A percentile compares a stretch with the other conserved stretches of the same genome.
phyloP scores from a whole-genome alignment of 2,113 vertebrate species.

The Burhinus bistriatus region DNA sequence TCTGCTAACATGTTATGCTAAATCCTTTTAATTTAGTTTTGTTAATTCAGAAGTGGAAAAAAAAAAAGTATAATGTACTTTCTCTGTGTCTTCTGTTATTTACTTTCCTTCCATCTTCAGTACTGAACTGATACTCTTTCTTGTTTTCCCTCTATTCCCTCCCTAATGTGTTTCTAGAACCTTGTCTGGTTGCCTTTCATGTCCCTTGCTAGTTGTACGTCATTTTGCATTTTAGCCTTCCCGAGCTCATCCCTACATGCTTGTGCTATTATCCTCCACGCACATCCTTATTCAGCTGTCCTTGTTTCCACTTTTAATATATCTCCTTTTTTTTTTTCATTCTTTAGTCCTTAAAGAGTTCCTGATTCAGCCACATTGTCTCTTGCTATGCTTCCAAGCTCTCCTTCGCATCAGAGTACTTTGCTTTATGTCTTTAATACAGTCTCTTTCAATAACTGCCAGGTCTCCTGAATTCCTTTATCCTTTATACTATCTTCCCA shows the following conservation, averaged over 20 bases:
- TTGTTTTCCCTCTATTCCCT: not conserved
- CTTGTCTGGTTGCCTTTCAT: not conserved
- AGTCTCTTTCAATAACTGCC: slow-evolving; percentile 53
- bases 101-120: not conserved
- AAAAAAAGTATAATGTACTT: not conserved
- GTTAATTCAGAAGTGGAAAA: not conserved
- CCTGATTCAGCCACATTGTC: slow-evolving; percentile 22
- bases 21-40: not conserved
- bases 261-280: not conserved
- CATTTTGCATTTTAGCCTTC: slow-evolving; percentile 40
- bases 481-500: slow-evolving; percentile 2
- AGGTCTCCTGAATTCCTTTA: slow-evolving; percentile 33
- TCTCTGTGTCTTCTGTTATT: not conserved
- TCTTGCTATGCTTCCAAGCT: not conserved
- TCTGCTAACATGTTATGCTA: not conserved
- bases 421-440: slow-evolving; percentile 26
- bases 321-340: not conserved
- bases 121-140: not conserved
- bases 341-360: slow-evolving; percentile 22
- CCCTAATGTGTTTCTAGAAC: slow-evolving; percentile 24
- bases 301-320: slow-evolving; percentile 25
- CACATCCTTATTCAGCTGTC: slow-evolving; percentile 7
- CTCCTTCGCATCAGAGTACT: not conserved
- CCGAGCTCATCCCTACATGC: not conserved
- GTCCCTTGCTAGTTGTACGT: slow-evolving; percentile 7